These are phyloP conservation scores for Chirona hameri DNA, from an alignment of 2,888 invertebrate species.

Conservation along the genomic window DNA sequence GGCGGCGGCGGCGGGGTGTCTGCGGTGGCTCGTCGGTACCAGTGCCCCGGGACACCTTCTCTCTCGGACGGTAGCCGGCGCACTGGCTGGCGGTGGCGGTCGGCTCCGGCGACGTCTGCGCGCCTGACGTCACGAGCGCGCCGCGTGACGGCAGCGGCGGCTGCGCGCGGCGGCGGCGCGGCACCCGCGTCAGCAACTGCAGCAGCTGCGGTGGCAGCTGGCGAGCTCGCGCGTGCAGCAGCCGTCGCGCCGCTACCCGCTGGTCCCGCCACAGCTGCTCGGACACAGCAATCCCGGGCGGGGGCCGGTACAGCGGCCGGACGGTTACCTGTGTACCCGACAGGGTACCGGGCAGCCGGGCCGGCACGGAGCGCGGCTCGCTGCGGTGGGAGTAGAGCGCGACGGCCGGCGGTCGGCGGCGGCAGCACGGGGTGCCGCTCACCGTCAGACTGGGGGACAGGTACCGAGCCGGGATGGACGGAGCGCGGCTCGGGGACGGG, in stretches of 20 bases:
- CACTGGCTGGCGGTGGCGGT: background rate
- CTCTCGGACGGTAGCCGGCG: background rate
- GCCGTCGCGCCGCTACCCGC: background rate
- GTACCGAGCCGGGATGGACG: constrained; percentile 3
- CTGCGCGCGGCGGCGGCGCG: background rate
- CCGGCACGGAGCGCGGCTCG: background rate
- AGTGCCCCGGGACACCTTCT: background rate
- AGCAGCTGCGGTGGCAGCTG: background rate
- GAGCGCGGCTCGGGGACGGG: background rate
- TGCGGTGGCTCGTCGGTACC: background rate
- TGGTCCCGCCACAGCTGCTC: background rate
- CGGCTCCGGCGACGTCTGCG: background rate
- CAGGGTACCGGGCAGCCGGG: background rate
- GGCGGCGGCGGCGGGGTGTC: background rate
- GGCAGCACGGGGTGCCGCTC: background rate
- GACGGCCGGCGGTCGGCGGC: background rate
- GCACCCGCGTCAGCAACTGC: background rate
- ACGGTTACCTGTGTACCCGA: background rate
- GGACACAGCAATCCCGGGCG: background rate
- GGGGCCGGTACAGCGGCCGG: background rate
- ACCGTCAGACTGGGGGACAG: background rate
- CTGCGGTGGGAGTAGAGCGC: background rate
- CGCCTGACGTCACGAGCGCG: background rate
- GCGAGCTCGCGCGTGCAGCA: background rate
- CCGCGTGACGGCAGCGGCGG: background rate